These are phyloP conservation scores for Rhincodon typus DNA, from an alignment of 2,797 vertebrate genomes.

Conservation along the genomic window DNA sequence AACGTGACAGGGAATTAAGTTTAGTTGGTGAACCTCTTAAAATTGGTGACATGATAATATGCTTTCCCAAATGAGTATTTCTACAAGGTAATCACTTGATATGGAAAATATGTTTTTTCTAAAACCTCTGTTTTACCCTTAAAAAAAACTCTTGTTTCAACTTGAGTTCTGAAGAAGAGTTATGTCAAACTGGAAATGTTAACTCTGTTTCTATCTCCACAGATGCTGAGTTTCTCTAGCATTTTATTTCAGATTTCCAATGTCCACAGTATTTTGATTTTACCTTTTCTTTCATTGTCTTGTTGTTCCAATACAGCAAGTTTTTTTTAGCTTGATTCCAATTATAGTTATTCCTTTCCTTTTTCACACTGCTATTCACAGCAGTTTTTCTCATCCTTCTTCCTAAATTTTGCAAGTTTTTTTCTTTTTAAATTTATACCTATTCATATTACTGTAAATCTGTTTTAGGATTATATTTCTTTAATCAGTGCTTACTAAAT, in stretches of 20 bases:
- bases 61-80: not conserved
- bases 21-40: not conserved
- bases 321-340: not conserved
- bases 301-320: not conserved
- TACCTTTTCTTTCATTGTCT: not conserved
- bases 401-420: not conserved
- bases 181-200: no score
- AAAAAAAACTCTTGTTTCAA: not conserved
- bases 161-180: no score
- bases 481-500: not conserved
- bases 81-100: not conserved
- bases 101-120: not conserved
- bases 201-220: no score
- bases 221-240: no score
- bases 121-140: not conserved
- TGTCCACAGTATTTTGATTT: no score
- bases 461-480: not conserved
- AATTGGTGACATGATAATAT: not conserved
- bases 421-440: not conserved
- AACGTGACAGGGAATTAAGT: not conserved
- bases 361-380: not conserved
- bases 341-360: not conserved
- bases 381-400: not conserved
- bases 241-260: no score
- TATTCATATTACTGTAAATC: not conserved